phyloP scores from a whole-genome alignment of 2,113 vertebrate genomes.

The Noturus placidus region DNA sequence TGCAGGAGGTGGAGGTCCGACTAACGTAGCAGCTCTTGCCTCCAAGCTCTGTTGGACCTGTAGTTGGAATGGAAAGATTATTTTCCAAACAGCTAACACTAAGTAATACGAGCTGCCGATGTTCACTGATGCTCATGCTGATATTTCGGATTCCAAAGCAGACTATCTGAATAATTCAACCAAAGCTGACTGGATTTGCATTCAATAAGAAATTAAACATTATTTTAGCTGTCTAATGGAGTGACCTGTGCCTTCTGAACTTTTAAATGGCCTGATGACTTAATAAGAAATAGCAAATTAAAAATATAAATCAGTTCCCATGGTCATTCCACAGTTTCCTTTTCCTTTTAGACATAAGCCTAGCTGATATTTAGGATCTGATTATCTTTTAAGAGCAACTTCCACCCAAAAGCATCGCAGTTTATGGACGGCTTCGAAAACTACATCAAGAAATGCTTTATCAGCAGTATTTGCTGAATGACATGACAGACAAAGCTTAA shows the following conservation, averaged over 20 bases:
- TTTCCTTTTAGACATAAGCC: not conserved
- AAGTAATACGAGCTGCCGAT: not conserved
- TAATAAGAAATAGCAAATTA: not conserved
- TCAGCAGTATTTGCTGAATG: not conserved
- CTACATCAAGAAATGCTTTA: not conserved
- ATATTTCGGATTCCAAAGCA: not conserved
- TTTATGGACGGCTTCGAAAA: not conserved
- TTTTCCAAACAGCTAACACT: not conserved
- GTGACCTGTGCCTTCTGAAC: not conserved
- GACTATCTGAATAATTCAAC: not conserved
- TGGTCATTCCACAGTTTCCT: not conserved
- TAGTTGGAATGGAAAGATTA: not conserved
- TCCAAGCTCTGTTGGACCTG: constrained; percentile 90
- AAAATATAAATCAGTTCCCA: not conserved
- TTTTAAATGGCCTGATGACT: not conserved
- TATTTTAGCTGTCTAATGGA: not conserved
- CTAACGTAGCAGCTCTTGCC: constrained; percentile 79
- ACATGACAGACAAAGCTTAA: not conserved
- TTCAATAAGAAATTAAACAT: not conserved
- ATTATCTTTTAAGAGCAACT: not conserved
- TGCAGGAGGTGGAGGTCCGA: constrained; percentile 68
- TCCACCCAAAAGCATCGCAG: not conserved
- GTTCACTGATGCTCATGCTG: not conserved
- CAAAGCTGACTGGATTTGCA: too few relatives aligned
- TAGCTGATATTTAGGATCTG: not conserved